Conservation (phyloP, 2,113 vertebrate genomes). For the Hylia prasina region DNA sequence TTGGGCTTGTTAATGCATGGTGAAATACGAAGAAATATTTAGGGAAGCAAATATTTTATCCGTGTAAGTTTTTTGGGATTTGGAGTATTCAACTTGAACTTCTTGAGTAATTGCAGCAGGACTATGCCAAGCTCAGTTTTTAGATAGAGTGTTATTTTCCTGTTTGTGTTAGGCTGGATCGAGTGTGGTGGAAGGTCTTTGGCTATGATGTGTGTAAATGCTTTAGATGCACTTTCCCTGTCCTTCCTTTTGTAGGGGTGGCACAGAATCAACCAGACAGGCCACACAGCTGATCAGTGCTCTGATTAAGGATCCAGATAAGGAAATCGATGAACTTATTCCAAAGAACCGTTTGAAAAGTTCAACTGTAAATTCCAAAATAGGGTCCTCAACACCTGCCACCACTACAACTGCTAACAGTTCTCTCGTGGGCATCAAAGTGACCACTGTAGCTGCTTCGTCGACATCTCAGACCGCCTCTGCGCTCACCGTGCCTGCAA, state of each 20-base stretch:
- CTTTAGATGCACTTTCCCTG: background rate
- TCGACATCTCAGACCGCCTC: constrained; percentile 84
- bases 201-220: fast-evolving
- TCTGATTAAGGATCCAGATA: constrained; percentile 97
- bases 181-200: background rate
- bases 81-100: background rate
- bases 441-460: constrained; percentile 86
- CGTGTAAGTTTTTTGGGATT: fast-evolving
- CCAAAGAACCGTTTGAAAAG: constrained; percentile 97
- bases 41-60: background rate
- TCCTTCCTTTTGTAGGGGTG: constrained; percentile 77
- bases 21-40: background rate
- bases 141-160: fast-evolving
- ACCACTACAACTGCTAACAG: constrained; percentile 81
- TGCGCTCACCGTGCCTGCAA: constrained; percentile 77
- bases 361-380: constrained; percentile 84
- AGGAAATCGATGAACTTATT: constrained; percentile 98
- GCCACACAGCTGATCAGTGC: constrained; percentile 97
- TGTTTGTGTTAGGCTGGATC: background rate
- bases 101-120: background rate
- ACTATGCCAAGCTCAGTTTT: background rate
- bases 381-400: constrained; percentile 76
- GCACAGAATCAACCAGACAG: constrained; percentile 96
- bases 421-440: constrained; percentile 85
- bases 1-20: fast-evolving